These are phyloP conservation scores for Pararge aegeria DNA, from an alignment of 1,140 invertebrate species.

Conservation along the genomic window DNA sequence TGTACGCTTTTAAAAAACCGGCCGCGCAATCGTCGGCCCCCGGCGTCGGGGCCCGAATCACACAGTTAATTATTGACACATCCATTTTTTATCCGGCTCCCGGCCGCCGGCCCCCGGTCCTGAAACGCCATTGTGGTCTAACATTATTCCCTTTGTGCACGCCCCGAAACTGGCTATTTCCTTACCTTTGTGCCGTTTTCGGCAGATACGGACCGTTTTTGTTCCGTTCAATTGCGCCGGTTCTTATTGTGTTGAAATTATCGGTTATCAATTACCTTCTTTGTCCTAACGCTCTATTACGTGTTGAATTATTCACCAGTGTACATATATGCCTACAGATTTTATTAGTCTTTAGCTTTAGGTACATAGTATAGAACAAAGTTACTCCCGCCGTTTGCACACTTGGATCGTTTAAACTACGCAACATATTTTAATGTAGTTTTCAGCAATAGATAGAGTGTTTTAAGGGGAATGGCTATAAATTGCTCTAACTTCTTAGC, in stretches of 20 bases:
- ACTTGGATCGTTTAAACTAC: too few relatives aligned
- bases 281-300: not conserved
- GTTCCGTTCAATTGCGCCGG: constrained; percentile 31
- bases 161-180: constrained; percentile 63
- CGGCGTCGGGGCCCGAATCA: constrained; percentile 60
- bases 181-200: constrained; percentile 59
- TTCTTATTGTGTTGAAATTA: constrained; percentile 54
- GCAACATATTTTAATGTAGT: too few relatives aligned
- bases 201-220: constrained; percentile 34
- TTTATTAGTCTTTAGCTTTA: too few relatives aligned
- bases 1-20: constrained; percentile 54
- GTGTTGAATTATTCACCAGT: not conserved
- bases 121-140: constrained; percentile 55
- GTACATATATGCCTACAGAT: not conserved
- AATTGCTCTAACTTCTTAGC: too few relatives aligned
- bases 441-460: too few relatives aligned
- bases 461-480: too few relatives aligned
- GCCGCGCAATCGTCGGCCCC: constrained; percentile 58
- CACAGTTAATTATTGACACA: constrained; percentile 77
- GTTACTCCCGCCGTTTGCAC: too few relatives aligned
- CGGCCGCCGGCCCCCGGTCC: constrained; percentile 25
- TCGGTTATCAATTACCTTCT: constrained; percentile 59
- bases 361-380: too few relatives aligned
- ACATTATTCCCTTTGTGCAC: constrained; percentile 58
- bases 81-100: constrained; percentile 63